phyloP scores from a whole-genome alignment of 1,140 invertebrate genomes.

The Lucilia sericata region DNA sequence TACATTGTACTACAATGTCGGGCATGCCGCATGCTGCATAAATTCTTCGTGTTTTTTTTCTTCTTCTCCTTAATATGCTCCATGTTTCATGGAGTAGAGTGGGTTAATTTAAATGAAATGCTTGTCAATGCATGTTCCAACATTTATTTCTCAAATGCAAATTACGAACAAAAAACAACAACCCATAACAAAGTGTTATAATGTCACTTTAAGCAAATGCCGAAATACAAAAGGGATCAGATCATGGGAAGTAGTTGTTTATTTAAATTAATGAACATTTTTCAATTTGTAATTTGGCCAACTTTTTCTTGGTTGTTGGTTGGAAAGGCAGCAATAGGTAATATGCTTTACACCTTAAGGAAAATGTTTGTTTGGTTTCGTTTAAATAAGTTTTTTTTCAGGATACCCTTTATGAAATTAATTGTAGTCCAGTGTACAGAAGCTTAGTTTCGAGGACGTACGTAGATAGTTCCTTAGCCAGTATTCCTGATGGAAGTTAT shows the following conservation, averaged over 20 bases:
- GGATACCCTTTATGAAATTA: too few relatives aligned
- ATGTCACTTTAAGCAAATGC: conserved; percentile 14
- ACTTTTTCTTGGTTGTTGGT: neutral
- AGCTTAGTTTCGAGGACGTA: too few relatives aligned
- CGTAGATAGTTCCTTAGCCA: too few relatives aligned
- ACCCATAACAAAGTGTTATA: neutral
- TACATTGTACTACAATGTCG: too few relatives aligned
- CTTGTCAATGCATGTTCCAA: conserved; percentile 23
- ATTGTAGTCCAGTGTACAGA: too few relatives aligned
- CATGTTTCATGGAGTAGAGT: neutral
- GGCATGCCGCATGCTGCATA: too few relatives aligned
- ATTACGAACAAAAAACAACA: neutral
- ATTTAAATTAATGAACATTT: conserved; percentile 18
- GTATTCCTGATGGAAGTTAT: too few relatives aligned
- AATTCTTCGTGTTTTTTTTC: too few relatives aligned
- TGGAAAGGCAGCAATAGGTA: neutral
- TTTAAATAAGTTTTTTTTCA: too few relatives aligned
- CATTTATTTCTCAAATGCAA: neutral
- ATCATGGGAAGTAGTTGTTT: conserved; percentile 14
- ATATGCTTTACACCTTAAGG: neutral
- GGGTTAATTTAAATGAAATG: conserved; percentile 13
- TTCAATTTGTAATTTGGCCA: neutral
- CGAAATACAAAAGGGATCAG: neutral
- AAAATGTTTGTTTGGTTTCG: neutral
- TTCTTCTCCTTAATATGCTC: too few relatives aligned